Percentiles rank a stretch among this genome's conserved stretches.
Conservation (phyloP, 2,888 invertebrate genomes). For the Mythimna pallens region DNA sequence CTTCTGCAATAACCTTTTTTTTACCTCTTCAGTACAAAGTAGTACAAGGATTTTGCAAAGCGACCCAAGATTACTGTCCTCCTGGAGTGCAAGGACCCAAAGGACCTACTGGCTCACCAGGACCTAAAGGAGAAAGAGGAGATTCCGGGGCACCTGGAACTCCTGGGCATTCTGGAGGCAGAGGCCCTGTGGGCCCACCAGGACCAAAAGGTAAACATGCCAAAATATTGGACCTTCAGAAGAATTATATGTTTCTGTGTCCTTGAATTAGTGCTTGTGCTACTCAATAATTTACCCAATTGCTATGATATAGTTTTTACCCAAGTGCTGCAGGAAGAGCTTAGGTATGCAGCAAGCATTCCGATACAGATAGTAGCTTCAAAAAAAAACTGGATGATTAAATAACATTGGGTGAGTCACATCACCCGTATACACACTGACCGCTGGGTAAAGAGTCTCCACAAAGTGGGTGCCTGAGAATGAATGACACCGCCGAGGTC, state of each 20-base stretch:
- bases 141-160: slow-evolving; percentile 93
- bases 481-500: no score
- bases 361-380: no score
- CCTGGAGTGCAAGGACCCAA: slow-evolving; percentile 92
- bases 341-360: no score
- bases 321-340: no score
- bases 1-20: neutral
- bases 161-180: slow-evolving; percentile 93
- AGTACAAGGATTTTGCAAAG: slow-evolving; percentile 95
- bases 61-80: slow-evolving; percentile 95
- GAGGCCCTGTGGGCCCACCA: slow-evolving; percentile 92
- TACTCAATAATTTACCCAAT: no score
- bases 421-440: no score
- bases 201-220: slow-evolving; percentile 89
- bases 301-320: no score
- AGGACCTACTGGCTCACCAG: slow-evolving; percentile 91
- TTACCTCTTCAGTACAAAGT: slow-evolving; percentile 93
- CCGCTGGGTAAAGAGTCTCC: no score
- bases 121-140: slow-evolving; percentile 92
- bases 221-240: neutral
- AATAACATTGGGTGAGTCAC: no score
- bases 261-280: neutral
- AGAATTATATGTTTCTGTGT: neutral
- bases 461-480: no score
- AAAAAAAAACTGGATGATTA: no score